Evolutionary conservation across 2,888 invertebrate genomes (phyloP).

Genomic region (Tetragnatha montana): DNA sequence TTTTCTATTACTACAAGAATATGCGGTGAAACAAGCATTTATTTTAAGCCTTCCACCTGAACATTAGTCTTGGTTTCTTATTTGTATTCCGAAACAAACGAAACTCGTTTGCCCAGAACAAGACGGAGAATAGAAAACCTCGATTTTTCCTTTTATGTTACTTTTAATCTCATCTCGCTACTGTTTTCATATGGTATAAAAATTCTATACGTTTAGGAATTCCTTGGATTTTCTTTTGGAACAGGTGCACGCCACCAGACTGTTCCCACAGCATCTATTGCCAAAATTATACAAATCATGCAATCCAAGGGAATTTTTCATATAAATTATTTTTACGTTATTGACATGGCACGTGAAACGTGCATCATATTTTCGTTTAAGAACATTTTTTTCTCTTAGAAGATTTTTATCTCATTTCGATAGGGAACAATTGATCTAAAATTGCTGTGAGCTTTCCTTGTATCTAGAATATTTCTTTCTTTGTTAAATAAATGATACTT

Average conservation of each 20-base stretch:
- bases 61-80: neutral
- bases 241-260: neutral
- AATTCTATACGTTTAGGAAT: neutral
- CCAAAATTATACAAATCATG: conserved; percentile 5
- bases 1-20: neutral
- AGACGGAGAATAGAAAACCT: neutral
- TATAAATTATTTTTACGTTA: neutral
- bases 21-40: neutral
- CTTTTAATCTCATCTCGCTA: neutral
- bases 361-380: neutral
- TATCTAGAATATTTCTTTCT: too few relatives aligned
- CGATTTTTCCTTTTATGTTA: neutral
- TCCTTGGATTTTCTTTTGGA: neutral
- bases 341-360: neutral
- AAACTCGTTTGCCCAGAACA: neutral
- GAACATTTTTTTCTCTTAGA: neutral
- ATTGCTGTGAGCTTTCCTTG: too few relatives aligned
- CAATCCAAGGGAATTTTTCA: neutral
- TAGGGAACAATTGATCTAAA: too few relatives aligned
- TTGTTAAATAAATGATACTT: too few relatives aligned
- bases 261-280: neutral
- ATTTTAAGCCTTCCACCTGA: neutral
- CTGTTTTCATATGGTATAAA: neutral
- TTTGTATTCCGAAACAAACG: neutral
- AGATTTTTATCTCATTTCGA: too few relatives aligned